Evolutionary conservation across 2,113 vertebrate species (phyloP), one percentile per base, ranked within the genome.

Genomic region (Austrofundulus limnaeus): DNA sequence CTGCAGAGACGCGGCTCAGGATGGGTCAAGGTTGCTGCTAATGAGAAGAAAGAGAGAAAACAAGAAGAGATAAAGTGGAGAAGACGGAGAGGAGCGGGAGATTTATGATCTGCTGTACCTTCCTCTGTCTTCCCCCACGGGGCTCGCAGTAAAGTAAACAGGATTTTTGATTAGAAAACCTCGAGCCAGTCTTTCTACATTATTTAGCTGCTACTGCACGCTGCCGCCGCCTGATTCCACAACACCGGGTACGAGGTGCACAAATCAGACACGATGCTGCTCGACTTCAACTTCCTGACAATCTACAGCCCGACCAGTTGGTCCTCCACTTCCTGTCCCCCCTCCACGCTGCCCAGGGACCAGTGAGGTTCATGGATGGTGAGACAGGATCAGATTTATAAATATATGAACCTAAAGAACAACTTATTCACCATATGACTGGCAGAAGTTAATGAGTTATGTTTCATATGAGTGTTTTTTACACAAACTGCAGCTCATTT

Each of bases 21-120:
- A 66, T 38, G 52, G 70, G 80, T 86, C 78, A 85, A 82, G 78
- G 85, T 78, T 77, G 72, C 42, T 17, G 66, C 72, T 85, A 82
- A 89, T 71, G 76, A 85, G 75, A 76, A 59, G 41, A 21, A 21
- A 45, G 53, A 41, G 52, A 52, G 4, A 41, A 21, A 17, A 34
- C 52, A 61, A 39, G 37, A 62, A 23, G 19, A 21, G 70, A 75
- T 54, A 56, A 67, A 49, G 20, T 19, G 31, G 31, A 19, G 23
- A 70, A 67, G 47, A 80, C 57, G 20, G 70, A 65, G 65, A 42
- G 31, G 37, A 62, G 13, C 28, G 4, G 47, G 48, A 64, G 77
- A 83, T 82, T 81, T 80, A 84, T 56, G 61, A 62, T 58, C 31
- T 54, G 53, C 48, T 15, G 23, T 48, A 12, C 16, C 52, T 41